phyloP scores from a whole-genome alignment of 2,888 invertebrate genomes.

The Lasioglossum malachurum region DNA sequence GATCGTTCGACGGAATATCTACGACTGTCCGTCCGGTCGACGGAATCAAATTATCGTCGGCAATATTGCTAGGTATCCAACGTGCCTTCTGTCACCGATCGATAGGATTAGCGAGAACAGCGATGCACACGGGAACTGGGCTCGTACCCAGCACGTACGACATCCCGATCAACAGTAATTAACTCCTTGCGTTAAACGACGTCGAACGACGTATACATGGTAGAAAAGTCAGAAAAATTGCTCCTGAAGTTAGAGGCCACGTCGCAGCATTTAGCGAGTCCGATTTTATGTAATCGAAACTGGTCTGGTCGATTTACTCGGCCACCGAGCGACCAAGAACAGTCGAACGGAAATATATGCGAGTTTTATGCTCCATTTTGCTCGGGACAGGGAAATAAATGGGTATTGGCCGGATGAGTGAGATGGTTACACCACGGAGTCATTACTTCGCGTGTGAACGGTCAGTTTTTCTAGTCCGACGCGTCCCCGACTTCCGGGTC shows the following conservation, averaged over 20 bases:
- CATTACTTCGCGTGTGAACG: background rate
- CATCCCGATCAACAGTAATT: background rate
- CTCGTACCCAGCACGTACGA: background rate
- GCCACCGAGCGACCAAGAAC: background rate
- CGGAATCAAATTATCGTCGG: slow-evolving; percentile 46
- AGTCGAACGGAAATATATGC: background rate
- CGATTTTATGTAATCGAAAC: background rate
- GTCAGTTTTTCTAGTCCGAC: background rate
- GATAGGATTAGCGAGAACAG: slow-evolving; percentile 45
- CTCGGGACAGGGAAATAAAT: background rate
- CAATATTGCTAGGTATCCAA: slow-evolving; percentile 32
- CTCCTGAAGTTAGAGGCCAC: background rate
- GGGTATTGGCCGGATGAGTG: slow-evolving; percentile 3
- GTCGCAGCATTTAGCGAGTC: background rate
- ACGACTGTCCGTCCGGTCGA: slow-evolving; percentile 29
- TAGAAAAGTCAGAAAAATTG: background rate
- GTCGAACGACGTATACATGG: no score
- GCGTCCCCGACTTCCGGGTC: background rate
- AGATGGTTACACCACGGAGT: background rate
- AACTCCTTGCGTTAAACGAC: background rate
- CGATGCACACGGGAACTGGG: slow-evolving; percentile 16
- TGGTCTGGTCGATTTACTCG: background rate
- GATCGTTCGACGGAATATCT: slow-evolving; percentile 11
- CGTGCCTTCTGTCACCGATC: slow-evolving; percentile 46
- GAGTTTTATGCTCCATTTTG: background rate